These are phyloP conservation scores for Littorina saxatilis DNA, from an alignment of 1,140 invertebrate genomes.

Conservation along the genomic window DNA sequence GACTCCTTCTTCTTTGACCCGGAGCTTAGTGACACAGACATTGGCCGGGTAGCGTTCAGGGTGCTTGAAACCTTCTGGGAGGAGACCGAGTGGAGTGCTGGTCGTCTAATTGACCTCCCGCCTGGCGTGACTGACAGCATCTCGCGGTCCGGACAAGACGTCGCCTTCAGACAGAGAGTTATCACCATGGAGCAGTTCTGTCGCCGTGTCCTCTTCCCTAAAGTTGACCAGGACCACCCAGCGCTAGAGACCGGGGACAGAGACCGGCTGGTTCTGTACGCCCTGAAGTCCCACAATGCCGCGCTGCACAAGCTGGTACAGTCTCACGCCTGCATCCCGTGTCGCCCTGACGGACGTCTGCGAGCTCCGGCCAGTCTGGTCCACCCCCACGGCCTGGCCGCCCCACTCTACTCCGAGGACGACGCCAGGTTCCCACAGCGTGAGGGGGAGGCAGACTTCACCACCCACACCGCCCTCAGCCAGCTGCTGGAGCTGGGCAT, in stretches of 20 bases:
- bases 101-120: not conserved
- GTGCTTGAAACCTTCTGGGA: not conserved
- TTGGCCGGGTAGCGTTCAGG: not conserved
- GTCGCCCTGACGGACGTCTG: slow-evolving; percentile 10
- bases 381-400: slow-evolving; percentile 21
- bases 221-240: not conserved
- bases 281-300: not conserved
- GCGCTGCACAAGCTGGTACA: not conserved
- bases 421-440: slow-evolving; percentile 34
- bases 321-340: slow-evolving; percentile 13
- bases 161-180: not conserved
- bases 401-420: not conserved
- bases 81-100: not conserved
- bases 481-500: slow-evolving; percentile 44
- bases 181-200: slow-evolving; percentile 7
- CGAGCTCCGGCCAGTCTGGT: slow-evolving; percentile 8
- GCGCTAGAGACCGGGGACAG: not conserved
- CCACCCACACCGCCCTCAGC: not conserved
- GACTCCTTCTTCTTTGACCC: not conserved
- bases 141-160: not conserved
- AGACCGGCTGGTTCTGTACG: slow-evolving; percentile 16
- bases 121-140: not conserved
- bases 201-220: not conserved
- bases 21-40: not conserved
- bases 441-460: not conserved